Evolutionary conservation across 2,888 invertebrate species (phyloP).

Genomic region (Euzetes globulus): DNA sequence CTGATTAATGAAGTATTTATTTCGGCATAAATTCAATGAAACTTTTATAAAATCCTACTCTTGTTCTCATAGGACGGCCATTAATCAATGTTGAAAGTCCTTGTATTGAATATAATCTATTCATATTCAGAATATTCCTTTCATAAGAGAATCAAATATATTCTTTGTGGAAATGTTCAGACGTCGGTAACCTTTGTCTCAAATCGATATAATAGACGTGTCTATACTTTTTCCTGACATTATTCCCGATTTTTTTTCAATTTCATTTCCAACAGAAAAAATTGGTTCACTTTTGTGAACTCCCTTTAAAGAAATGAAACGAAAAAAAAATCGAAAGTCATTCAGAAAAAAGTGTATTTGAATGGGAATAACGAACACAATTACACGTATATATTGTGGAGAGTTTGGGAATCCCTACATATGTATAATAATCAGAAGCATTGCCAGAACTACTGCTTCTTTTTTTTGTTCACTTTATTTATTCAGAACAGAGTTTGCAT

Average conservation of each 20-base stretch:
- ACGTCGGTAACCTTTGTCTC: constrained; percentile 2
- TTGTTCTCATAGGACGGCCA: too few relatives aligned
- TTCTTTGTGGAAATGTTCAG: not conserved
- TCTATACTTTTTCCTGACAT: not conserved
- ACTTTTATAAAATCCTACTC: too few relatives aligned
- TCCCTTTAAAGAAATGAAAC: too few relatives aligned
- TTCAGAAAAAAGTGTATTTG: not conserved
- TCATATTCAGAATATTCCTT: too few relatives aligned
- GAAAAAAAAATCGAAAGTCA: not conserved
- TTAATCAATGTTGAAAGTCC: too few relatives aligned
- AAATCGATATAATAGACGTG: constrained; percentile 1
- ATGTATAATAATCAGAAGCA: not conserved
- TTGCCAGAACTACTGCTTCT: not conserved
- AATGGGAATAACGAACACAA: not conserved
- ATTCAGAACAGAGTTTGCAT: not conserved
- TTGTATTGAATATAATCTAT: too few relatives aligned
- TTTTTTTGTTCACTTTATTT: not conserved
- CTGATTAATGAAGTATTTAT: too few relatives aligned
- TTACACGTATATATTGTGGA: not conserved
- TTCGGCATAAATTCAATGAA: too few relatives aligned
- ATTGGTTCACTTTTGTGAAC: not conserved
- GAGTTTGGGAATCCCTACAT: not conserved
- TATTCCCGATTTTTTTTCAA: not conserved
- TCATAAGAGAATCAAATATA: too few relatives aligned
- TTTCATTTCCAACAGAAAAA: not conserved